Evolutionary conservation across 2,113 vertebrate species (phyloP).

Genomic region (cattle (Bos taurus)): DNA sequence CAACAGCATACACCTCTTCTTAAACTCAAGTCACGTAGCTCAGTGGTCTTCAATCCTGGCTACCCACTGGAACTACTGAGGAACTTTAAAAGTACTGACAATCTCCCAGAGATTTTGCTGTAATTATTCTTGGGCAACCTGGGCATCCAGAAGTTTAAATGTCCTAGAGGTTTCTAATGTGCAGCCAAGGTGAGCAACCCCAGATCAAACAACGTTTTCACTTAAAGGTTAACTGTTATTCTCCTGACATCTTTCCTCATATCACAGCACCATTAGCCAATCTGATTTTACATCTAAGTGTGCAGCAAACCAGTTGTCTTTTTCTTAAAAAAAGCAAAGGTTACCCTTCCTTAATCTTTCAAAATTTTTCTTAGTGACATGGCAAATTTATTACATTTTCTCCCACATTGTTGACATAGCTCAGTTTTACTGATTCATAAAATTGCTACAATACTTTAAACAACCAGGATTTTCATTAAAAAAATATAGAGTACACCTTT

Average conservation of each 20-base stretch:
- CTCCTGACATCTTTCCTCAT: background rate
- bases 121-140: background rate
- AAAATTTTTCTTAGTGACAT: slow-evolving; percentile 4
- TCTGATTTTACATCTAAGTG: background rate
- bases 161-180: background rate
- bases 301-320: background rate
- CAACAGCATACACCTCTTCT: background rate
- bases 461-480: slow-evolving; percentile 43
- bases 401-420: slow-evolving; percentile 29
- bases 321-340: background rate
- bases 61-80: background rate
- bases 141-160: background rate
- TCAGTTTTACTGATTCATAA: slow-evolving; percentile 63
- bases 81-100: background rate
- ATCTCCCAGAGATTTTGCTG: background rate
- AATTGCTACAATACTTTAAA: slow-evolving; percentile 62
- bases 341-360: slow-evolving; percentile 6
- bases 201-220: background rate
- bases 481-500: slow-evolving; percentile 53
- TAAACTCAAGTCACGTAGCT: background rate
- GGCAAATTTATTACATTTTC: slow-evolving; percentile 37
- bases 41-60: background rate
- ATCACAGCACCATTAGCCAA: background rate
- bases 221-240: background rate
- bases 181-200: background rate